phyloP scores from a whole-genome alignment of 2,113 vertebrate species.

The Oncorhynchus gorbuscha region DNA sequence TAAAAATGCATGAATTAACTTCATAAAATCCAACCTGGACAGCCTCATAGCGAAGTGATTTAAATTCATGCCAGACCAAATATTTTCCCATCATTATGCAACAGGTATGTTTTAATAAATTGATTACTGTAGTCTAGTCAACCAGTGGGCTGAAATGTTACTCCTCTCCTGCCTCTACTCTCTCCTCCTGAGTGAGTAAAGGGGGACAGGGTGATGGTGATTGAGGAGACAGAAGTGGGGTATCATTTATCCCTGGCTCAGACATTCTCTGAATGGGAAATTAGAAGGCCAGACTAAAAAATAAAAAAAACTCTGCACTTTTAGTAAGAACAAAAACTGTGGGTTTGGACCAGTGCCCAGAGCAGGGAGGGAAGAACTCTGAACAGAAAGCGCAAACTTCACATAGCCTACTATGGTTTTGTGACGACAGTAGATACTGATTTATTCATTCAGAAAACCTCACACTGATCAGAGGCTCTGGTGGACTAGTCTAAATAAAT shows the following conservation, averaged over 20 bases:
- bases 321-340: conserved; percentile 73
- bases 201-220: conserved; percentile 30
- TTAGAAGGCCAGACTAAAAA: conserved; percentile 85
- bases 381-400: not conserved
- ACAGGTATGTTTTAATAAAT: conserved; percentile 27
- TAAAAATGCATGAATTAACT: not conserved
- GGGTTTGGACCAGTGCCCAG: conserved; percentile 80
- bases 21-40: not conserved
- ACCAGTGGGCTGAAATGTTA: conserved; percentile 36
- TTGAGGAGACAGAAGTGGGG: conserved; percentile 39
- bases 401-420: not conserved
- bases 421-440: too few relatives aligned
- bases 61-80: conserved; percentile 18
- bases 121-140: conserved; percentile 28
- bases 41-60: not conserved
- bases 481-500: not conserved
- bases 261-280: conserved; percentile 71
- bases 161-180: not conserved
- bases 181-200: not conserved
- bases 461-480: too few relatives aligned
- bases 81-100: conserved; percentile 3
- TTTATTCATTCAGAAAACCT: too few relatives aligned
- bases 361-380: conserved; percentile 50
- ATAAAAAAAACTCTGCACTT: conserved; percentile 21
- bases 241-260: conserved; percentile 60